A percentile compares a stretch with the other conserved stretches of the same genome.
These are phyloP conservation scores for Echeneis naucrates DNA, from an alignment of 2,797 vertebrate genomes.

Conservation along the genomic window DNA sequence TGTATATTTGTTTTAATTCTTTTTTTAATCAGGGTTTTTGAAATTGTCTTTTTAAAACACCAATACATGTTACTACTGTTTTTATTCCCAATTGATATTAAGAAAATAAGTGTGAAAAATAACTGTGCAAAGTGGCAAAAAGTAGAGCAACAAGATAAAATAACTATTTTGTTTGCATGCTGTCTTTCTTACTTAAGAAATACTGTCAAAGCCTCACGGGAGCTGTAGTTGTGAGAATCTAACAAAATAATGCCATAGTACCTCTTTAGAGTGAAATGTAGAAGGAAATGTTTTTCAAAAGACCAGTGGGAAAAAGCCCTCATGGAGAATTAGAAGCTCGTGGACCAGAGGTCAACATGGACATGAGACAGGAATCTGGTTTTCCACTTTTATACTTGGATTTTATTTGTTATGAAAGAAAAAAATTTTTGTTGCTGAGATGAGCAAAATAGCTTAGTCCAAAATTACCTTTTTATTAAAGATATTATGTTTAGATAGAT, in stretches of 20 bases:
- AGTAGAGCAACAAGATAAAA: background rate
- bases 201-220: background rate
- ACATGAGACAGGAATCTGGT: constrained; percentile 21
- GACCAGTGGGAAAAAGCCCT: background rate
- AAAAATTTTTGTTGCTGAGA: constrained; percentile 4
- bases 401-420: background rate
- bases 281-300: background rate
- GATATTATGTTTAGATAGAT: constrained; percentile 27
- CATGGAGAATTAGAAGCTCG: background rate
- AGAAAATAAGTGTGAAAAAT: background rate
- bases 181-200: background rate
- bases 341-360: constrained; percentile 4
- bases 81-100: background rate
- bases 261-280: background rate
- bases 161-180: background rate
- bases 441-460: constrained; percentile 8
- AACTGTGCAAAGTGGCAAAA: background rate
- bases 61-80: background rate
- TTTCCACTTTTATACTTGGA: constrained; percentile 4
- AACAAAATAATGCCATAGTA: background rate
- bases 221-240: background rate
- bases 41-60: background rate
- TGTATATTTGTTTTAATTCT: background rate
- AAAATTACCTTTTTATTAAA: constrained; percentile 12
- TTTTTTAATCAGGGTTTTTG: background rate